Evolutionary conservation across 92 coral and sea anemone genomes (phyloP).

Genomic region (Umimayanthus chanpuru): DNA sequence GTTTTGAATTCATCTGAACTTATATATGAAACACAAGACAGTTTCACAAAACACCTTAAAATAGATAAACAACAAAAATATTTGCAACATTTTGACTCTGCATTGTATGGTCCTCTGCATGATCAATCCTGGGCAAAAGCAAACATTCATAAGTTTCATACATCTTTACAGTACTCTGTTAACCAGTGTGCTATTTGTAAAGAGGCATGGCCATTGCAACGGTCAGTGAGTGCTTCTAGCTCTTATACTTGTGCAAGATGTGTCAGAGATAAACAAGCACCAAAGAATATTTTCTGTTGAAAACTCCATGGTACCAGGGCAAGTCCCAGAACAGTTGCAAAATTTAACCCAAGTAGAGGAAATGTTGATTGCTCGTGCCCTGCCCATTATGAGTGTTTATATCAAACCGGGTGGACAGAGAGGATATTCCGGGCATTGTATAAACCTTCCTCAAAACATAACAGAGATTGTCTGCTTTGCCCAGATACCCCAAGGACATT

Average conservation of each 20-base stretch:
- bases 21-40: slow-evolving; percentile 15
- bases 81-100: slow-evolving; percentile 7
- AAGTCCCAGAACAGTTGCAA: neutral
- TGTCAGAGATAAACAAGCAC: slow-evolving; percentile 1
- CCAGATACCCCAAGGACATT: slow-evolving; percentile 5
- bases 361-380: no score
- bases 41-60: neutral
- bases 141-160: slow-evolving; percentile 22
- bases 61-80: neutral
- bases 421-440: no score
- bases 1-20: slow-evolving; percentile 37
- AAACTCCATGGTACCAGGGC: neutral
- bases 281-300: neutral
- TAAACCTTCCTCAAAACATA: no score
- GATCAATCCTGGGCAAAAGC: slow-evolving; percentile 23
- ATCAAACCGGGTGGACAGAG: no score
- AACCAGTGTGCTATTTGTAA: no score
- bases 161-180: no score
- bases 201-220: slow-evolving; percentile 4
- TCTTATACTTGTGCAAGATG: slow-evolving; percentile 8
- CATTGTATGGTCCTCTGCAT: slow-evolving; percentile 10
- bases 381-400: no score
- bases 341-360: no score
- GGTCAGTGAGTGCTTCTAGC: slow-evolving; percentile 15
- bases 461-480: slow-evolving; percentile 4